These are phyloP conservation scores for Trogon surrucura DNA, from an alignment of 2,113 vertebrate species.

Conservation along the genomic window DNA sequence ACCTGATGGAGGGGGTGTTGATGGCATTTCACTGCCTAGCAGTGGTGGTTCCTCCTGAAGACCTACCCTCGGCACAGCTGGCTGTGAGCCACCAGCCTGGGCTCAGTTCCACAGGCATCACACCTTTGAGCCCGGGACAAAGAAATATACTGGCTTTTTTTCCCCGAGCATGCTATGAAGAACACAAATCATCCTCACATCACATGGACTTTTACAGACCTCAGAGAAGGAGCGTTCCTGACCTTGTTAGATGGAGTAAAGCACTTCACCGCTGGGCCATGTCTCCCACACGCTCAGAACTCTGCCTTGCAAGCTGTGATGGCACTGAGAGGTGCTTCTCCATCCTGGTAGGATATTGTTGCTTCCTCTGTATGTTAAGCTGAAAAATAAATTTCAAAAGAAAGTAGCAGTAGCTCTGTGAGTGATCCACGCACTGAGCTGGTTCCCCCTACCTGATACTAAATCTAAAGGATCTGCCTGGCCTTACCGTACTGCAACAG, in stretches of 20 bases:
- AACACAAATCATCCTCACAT: background rate
- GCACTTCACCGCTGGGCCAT: fast-evolving
- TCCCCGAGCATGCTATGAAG: too few relatives aligned
- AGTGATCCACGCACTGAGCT: background rate
- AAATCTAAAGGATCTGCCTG: background rate
- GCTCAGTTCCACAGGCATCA: too few relatives aligned
- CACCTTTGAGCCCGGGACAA: too few relatives aligned
- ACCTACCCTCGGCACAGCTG: too few relatives aligned
- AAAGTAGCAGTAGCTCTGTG: background rate
- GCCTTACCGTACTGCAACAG: background rate
- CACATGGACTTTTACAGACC: background rate
- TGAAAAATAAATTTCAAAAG: background rate
- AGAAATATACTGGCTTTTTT: too few relatives aligned
- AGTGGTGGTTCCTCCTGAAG: too few relatives aligned
- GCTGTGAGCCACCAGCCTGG: too few relatives aligned
- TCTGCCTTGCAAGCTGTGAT: fast-evolving
- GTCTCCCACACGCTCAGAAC: fast-evolving
- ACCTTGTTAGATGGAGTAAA: background rate
- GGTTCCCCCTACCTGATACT: background rate
- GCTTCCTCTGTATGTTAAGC: background rate
- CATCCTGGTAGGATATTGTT: background rate
- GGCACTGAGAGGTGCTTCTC: background rate
- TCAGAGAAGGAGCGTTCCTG: background rate
- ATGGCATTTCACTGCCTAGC: background rate
- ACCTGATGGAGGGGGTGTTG: background rate